Base-by-base conservation (phyloP, 2,888 invertebrate species). In the Anthophora plumipes region DNA sequence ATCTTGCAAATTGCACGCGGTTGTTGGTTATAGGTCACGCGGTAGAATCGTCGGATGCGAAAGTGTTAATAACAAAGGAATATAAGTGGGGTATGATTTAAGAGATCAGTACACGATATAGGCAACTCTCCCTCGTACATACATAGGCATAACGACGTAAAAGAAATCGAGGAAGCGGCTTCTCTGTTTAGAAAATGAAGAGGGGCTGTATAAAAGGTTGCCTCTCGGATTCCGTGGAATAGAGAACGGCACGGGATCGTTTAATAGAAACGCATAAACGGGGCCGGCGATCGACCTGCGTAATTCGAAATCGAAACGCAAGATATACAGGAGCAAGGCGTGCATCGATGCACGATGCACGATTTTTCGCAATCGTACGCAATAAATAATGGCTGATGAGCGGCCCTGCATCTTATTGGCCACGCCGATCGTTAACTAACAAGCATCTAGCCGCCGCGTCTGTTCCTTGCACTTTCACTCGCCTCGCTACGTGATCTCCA, bases 361-460 rank as follows among this genome's bases (percentile, higher is more conserved):
- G 52, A 57, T 68, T 82, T 85, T 85, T 84, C 81, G 85, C 82
- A 85, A 85, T 67, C 50, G 72, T 14, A 46, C 63, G 78, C 81
- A 77, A 85, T 79, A 77, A 66, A 82, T 81, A 83, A 83, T 67
- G 67, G 68, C 61, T 71, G 84, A 82, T 76, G 83, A 73, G 70
- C 70, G 54, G 66, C 71, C 77, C 80, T 82, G 76, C 77, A 76
- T 82, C 84, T 82, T 85, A 85, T 85, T 85, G 85, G 85, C 84
- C 84, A 73, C 85, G 83, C 80, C 83, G 63, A 85, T 85, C 80
- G 85, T 83, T 83, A 84, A 83, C 74, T 55, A 77, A 85, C 85
- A 77, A 78, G 85, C 69, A 80, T 85, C 84, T 31, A 64, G 14
- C 37, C 50, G 31, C 52, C 63, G 61, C 60, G 57, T 60, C 66